Conservation (phyloP, 1,140 invertebrate genomes). For the Aplysia californica region DNA sequence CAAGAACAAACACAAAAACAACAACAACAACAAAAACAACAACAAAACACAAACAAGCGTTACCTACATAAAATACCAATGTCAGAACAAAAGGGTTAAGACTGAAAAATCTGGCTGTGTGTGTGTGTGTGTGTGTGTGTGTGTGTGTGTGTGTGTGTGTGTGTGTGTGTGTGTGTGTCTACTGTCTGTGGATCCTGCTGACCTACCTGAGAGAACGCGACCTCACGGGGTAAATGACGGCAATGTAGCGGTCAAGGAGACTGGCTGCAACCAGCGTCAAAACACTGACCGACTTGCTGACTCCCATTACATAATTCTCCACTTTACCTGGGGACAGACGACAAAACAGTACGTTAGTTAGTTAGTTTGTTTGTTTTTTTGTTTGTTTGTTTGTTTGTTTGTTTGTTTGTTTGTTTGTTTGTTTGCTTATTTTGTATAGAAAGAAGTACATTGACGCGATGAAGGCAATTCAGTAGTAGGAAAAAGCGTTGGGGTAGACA, state of each 20-base stretch:
- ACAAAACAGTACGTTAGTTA: no score
- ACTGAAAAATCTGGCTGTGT: background rate
- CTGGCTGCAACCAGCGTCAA: constrained; percentile 89
- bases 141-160: background rate
- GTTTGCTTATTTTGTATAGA: no score
- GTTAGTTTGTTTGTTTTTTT: no score
- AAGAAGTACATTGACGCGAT: no score
- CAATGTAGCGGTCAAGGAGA: constrained; percentile 90
- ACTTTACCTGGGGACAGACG: constrained; percentile 56
- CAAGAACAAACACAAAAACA: no score
- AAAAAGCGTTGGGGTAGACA: no score
- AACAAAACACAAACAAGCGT: background rate
- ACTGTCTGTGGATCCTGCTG: background rate
- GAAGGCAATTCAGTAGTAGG: no score
- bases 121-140: background rate
- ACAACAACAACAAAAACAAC: background rate
- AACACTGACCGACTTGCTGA: constrained; percentile 88
- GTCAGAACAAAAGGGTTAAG: background rate
- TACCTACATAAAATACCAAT: background rate
- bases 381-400: no score
- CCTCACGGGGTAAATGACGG: constrained; percentile 87
- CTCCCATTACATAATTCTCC: constrained; percentile 61
- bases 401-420: no score
- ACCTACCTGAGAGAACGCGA: constrained; percentile 63
- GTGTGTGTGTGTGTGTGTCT: background rate